phyloP scores from a whole-genome alignment of 2,888 invertebrate species.

The Orthonychiurus folsomi region DNA sequence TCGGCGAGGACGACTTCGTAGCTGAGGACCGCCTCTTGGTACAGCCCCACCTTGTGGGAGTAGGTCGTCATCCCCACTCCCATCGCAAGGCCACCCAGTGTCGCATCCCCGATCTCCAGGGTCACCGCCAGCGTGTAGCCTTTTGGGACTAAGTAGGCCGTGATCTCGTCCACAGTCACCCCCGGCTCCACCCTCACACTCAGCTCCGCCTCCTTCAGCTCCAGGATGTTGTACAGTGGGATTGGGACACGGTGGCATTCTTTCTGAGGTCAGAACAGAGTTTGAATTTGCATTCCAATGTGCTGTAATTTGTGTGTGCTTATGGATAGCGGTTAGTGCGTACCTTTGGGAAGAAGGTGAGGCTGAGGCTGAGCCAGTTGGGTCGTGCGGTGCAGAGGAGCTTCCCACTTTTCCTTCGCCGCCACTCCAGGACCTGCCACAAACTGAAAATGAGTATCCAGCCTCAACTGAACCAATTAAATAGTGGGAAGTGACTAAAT shows the following conservation, averaged over 20 bases:
- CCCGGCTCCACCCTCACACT: constrained; percentile 58
- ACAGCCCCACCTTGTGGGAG: constrained; percentile 61
- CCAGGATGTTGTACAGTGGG: constrained; percentile 56
- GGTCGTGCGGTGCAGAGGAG: constrained; percentile 58
- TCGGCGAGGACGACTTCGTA: constrained; percentile 59
- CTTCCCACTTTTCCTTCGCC: constrained; percentile 41
- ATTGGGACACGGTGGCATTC: constrained; percentile 55
- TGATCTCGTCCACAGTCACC: constrained; percentile 57
- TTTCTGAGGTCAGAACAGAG: constrained; percentile 35
- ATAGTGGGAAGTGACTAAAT: background rate
- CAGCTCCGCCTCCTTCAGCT: constrained; percentile 51
- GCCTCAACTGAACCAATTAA: background rate
- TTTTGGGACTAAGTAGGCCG: constrained; percentile 54
- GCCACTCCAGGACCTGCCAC: background rate
- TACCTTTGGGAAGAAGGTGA: constrained; percentile 57
- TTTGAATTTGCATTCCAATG: background rate
- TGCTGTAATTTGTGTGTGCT: too few species aligned
- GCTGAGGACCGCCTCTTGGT: constrained; percentile 57
- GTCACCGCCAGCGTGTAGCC: constrained; percentile 61
- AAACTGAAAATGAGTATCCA: background rate
- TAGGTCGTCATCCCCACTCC: constrained; percentile 60
- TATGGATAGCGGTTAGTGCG: too few species aligned
- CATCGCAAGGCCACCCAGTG: constrained; percentile 53
- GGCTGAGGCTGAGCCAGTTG: constrained; percentile 61
- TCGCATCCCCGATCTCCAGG: constrained; percentile 60